Conservation (phyloP, 37 sponge, comb jelly and placozoan genomes). For the Aplysina aerophoba region DNA sequence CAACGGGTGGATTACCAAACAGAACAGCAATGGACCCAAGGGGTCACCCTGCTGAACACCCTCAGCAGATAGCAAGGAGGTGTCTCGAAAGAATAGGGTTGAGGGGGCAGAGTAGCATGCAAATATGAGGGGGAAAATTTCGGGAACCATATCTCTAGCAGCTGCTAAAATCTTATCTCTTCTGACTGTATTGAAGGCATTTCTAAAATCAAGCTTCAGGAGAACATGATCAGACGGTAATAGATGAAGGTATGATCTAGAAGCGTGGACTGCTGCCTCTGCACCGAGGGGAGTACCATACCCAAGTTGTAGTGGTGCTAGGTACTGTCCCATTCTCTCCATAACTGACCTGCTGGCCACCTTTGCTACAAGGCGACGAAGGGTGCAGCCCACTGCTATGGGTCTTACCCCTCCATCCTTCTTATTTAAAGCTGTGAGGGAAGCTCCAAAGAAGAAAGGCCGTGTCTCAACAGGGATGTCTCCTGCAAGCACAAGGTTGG, state of each 20-base stretch:
- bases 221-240: not conserved
- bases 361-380: constrained; percentile 51
- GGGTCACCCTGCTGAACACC: constrained; percentile 33
- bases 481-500: constrained; percentile 30
- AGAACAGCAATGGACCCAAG: constrained; percentile 17
- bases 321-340: constrained; percentile 12
- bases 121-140: not conserved
- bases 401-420: constrained; percentile 51
- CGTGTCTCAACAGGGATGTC: constrained; percentile 26
- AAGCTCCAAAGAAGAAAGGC: constrained; percentile 53
- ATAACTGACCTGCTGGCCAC: not conserved
- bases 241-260: not conserved
- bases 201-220: constrained; percentile 25
- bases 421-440: constrained; percentile 39
- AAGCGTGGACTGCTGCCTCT: constrained; percentile 13
- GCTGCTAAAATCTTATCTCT: constrained; percentile 8
- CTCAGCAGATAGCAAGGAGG: not conserved
- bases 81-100: not conserved
- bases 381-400: constrained; percentile 55
- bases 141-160: constrained; percentile 6
- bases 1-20: not conserved
- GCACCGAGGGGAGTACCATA: constrained; percentile 2
- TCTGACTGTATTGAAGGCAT: constrained; percentile 24
- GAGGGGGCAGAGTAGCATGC: not conserved
- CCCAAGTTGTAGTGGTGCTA: too few relatives aligned